A percentile compares a stretch with the other conserved stretches of the same genome.
These are phyloP conservation scores for Argynnis bischoffii DNA, from an alignment of 2,888 invertebrate species.

Conservation along the genomic window DNA sequence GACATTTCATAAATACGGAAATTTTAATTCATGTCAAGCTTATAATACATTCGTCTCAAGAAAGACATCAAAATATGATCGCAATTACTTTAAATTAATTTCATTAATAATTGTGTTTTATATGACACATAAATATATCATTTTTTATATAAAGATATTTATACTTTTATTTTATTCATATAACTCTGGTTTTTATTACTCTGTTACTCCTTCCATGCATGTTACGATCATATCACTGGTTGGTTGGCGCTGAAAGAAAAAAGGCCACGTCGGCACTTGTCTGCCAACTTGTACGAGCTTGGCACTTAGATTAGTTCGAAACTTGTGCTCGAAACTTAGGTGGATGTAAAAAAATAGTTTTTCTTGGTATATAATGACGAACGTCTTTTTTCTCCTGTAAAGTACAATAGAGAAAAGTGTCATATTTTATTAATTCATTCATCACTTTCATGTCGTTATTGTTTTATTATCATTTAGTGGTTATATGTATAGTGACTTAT, in stretches of 20 bases:
- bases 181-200: slow-evolving; percentile 21
- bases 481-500: background rate
- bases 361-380: slow-evolving; percentile 23
- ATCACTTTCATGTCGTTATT: too few relatives aligned
- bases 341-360: slow-evolving; percentile 32
- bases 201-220: slow-evolving; percentile 60
- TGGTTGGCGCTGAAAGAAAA: slow-evolving; percentile 64
- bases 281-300: slow-evolving; percentile 69
- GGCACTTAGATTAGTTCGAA: slow-evolving; percentile 78
- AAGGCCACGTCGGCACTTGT: slow-evolving; percentile 72
- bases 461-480: too few relatives aligned
- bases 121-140: background rate
- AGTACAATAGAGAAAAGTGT: slow-evolving; percentile 1
- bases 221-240: slow-evolving; percentile 77
- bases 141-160: background rate
- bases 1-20: too few relatives aligned
- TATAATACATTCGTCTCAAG: too few relatives aligned
- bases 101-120: background rate
- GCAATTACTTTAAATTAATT: too few relatives aligned
- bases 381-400: slow-evolving; percentile 7
- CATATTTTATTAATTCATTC: too few relatives aligned
- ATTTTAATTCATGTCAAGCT: too few relatives aligned
- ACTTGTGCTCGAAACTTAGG: slow-evolving; percentile 49
- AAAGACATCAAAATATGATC: too few relatives aligned
- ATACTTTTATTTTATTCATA: background rate